Percentiles rank a stretch among this genome's conserved stretches.
Evolutionary conservation across 2,888 invertebrate genomes (phyloP).

Genomic region (Lamproptera curius): DNA sequence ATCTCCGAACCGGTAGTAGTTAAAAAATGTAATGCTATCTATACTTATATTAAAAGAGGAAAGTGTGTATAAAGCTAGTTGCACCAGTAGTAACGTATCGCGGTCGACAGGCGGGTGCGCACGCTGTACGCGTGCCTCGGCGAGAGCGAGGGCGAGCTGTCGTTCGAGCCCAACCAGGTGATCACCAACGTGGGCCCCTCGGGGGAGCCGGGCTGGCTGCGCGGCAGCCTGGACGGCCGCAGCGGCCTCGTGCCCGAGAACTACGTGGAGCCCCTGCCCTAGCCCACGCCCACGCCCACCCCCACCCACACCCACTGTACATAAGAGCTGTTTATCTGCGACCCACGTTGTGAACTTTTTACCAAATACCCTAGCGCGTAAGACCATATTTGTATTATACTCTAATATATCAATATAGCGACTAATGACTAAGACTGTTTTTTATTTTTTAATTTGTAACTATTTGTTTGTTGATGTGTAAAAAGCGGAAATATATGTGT

Average conservation of each 20-base stretch:
- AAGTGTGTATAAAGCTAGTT: too few relatives aligned
- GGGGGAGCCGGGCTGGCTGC: constrained; percentile 98
- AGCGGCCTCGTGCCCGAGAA: constrained; percentile 97
- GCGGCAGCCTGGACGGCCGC: constrained; percentile 94
- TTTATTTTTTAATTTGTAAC: background rate
- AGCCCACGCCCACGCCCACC: constrained; percentile 35
- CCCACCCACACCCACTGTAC: constrained; percentile 39
- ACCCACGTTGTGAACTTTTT: constrained; percentile 73
- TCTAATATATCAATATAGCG: constrained; percentile 26
- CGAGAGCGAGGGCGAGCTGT: constrained; percentile 97
- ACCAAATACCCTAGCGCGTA: constrained; percentile 63
- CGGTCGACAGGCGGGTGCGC: constrained; percentile 87
- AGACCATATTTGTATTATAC: constrained; percentile 32
- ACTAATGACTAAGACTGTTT: constrained; percentile 19
- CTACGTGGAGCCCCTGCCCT: constrained; percentile 93
- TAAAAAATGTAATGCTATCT: too few relatives aligned
- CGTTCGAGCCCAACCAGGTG: constrained; percentile 99
- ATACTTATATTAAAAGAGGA: too few relatives aligned
- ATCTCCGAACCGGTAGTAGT: too few relatives aligned
- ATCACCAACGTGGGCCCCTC: constrained; percentile 96
- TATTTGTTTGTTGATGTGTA: too few relatives aligned
- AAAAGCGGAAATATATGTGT: too few relatives aligned
- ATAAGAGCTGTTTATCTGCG: constrained; percentile 74
- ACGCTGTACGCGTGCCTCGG: constrained; percentile 97
- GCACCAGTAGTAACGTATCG: too few relatives aligned